Conservation (phyloP, 2,113 vertebrate genomes). For the Dendropsophus ebraccatus region DNA sequence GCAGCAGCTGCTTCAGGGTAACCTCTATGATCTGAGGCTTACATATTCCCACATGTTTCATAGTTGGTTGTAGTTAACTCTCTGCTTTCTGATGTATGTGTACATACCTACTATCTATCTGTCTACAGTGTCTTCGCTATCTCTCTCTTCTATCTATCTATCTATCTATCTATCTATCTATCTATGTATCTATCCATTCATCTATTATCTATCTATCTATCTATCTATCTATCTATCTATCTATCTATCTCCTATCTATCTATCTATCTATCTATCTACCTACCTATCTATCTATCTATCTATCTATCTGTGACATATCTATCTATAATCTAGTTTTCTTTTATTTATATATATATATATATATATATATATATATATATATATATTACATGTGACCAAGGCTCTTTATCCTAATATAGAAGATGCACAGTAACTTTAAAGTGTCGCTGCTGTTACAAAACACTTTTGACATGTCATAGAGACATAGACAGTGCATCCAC, state of each 20-base stretch:
- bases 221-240: not conserved
- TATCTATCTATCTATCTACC: not conserved
- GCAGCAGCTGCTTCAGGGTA: conserved; percentile 35
- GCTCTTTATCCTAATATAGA: too few relatives aligned
- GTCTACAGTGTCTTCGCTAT: not conserved
- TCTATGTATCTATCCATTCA: not conserved
- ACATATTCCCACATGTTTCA: not conserved
- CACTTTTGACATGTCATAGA: too few relatives aligned
- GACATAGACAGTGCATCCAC: too few relatives aligned
- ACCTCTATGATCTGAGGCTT: not conserved
- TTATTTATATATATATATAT: not conserved
- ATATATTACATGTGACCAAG: too few relatives aligned
- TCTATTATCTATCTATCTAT: not conserved
- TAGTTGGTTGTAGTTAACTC: not conserved
- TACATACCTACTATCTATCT: not conserved
- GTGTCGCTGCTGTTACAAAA: too few relatives aligned
- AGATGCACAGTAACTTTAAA: too few relatives aligned
- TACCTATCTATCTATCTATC: not conserved
- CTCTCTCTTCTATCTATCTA: conserved; percentile 12
- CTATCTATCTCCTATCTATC: not conserved
- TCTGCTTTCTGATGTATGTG: not conserved
- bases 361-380: too few relatives aligned
- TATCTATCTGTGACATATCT: not conserved
- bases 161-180: not conserved
- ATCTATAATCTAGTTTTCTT: not conserved